Percentiles rank a stretch among this genome's conserved stretches.
These are phyloP conservation scores for Drosophila koepferae DNA, from an alignment of 2,888 invertebrate species.

Conservation along the genomic window DNA sequence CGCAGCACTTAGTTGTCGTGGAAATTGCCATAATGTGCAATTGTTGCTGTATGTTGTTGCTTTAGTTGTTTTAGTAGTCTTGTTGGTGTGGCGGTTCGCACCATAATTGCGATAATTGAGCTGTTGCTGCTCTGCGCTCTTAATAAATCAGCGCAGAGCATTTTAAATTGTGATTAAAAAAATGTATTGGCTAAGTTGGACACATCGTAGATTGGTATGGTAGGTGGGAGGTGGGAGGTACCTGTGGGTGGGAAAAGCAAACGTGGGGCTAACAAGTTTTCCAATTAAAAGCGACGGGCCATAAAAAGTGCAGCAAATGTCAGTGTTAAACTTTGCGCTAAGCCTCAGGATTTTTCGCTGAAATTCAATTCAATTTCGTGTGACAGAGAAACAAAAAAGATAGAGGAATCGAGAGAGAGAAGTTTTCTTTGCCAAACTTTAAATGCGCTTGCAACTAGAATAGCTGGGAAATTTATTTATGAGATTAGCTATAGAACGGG, in stretches of 20 bases:
- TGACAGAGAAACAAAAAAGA: background rate
- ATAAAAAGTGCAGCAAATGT: constrained; percentile 44
- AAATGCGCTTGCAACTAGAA: background rate
- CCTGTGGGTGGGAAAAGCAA: constrained; percentile 1
- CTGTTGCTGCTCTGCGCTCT: constrained; percentile 32
- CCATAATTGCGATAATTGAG: constrained; percentile 54
- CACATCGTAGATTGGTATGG: background rate
- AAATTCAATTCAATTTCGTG: constrained; percentile 54
- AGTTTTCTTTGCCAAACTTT: background rate
- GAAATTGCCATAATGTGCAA: constrained; percentile 34
- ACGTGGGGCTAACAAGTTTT: constrained; percentile 52
- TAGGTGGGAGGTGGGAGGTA: background rate
- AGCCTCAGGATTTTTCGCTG: constrained; percentile 22
- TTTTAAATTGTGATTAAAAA: constrained; percentile 39
- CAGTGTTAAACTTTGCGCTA: constrained; percentile 37
- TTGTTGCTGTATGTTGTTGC: constrained; percentile 1
- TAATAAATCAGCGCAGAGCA: constrained; percentile 45
- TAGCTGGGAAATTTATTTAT: background rate
- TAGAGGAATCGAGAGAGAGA: background rate
- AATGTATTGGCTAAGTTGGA: constrained; percentile 17
- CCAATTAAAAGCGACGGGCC: constrained; percentile 58
- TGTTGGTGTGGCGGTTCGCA: constrained; percentile 28
- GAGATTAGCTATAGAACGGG: background rate
- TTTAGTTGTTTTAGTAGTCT: constrained; percentile 1
- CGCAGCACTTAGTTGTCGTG: constrained; percentile 41